phyloP scores from a whole-genome alignment of 2,888 invertebrate genomes.

The Zele albiditarsus region DNA sequence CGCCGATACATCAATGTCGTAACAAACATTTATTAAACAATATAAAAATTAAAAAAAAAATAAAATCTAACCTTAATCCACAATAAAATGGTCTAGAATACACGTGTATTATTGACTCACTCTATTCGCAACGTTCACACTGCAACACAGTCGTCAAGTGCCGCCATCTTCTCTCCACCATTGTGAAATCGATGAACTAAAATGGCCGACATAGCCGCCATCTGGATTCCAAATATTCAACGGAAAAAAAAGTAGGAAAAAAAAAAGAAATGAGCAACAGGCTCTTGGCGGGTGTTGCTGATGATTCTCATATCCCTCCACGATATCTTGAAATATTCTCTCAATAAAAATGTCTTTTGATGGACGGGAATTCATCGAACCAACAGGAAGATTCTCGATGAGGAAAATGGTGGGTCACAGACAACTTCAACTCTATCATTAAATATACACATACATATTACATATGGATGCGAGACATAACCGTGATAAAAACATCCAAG shows the following conservation, averaged over 20 bases:
- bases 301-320: too few species aligned
- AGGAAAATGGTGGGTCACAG: background rate
- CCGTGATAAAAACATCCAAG: background rate
- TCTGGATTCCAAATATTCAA: background rate
- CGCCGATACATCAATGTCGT: too few species aligned
- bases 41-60: background rate
- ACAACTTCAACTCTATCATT: constrained; percentile 10
- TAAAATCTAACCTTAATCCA: background rate
- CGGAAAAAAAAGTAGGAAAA: background rate
- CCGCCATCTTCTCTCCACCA: background rate
- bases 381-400: background rate
- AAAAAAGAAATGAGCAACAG: background rate
- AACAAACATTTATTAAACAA: background rate
- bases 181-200: background rate
- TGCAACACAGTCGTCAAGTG: background rate
- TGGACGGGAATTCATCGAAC: background rate
- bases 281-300: background rate
- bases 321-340: too few species aligned
- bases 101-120: background rate
- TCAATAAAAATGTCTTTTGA: background rate
- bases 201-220: background rate
- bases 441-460: background rate
- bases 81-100: background rate
- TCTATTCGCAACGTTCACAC: background rate
- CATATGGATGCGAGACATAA: background rate